Conservation (phyloP, 2,797 vertebrate species). For the Phataginus tetradactyla region DNA sequence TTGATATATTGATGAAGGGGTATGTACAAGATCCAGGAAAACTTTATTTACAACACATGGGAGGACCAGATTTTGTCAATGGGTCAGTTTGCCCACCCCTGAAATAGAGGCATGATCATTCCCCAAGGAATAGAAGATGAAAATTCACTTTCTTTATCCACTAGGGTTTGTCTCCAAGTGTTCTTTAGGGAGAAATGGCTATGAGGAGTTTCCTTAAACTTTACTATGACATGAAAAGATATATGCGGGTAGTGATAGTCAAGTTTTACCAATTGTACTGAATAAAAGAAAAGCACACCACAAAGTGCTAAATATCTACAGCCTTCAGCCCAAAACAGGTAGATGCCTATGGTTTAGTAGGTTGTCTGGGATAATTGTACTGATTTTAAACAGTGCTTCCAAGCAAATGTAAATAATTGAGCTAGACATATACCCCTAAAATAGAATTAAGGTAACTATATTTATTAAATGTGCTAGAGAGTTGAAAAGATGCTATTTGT, state of each 20-base stretch:
- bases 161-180: neutral
- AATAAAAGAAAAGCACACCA: neutral
- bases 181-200: neutral
- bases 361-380: neutral
- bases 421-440: neutral
- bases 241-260: neutral
- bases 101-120: neutral
- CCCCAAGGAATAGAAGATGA: neutral
- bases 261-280: neutral
- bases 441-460: neutral
- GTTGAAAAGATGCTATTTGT: neutral
- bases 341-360: neutral
- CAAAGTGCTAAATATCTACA: neutral
- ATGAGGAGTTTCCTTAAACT: neutral
- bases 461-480: neutral
- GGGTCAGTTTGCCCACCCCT: neutral
- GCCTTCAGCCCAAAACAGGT: neutral
- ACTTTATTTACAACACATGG: neutral
- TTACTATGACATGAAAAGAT: neutral
- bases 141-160: neutral
- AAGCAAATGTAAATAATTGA: conserved; percentile 18
- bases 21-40: neutral
- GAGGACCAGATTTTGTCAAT: neutral
- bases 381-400: neutral
- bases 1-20: neutral